Base-by-base conservation (phyloP, 2,113 vertebrate species). In the Cromileptes altivelis region DNA sequence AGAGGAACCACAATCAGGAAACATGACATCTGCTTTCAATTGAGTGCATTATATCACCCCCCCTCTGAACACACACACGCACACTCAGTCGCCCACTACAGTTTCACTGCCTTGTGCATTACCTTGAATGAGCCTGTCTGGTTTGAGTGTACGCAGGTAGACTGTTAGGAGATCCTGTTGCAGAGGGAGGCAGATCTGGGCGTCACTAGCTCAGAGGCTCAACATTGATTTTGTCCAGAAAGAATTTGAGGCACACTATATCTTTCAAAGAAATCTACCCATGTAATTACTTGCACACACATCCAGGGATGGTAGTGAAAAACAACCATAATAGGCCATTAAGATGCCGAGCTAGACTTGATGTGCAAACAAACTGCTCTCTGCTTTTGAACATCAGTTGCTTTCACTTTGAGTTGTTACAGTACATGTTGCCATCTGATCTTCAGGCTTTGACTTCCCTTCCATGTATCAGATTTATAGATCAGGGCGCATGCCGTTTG, bases 11-110 rank as follows among this genome's bases (percentile, higher is more conserved):
- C 87, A 87, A 83, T 92, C 92, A 90, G 91, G 89, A 94, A 93
- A 92, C 89, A 89, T 82, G 81, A 72, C 91, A 93, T 94, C 91
- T 94, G 94, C 85, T 93, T 93, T 88, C 91, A 93, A 92, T 94
- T 91, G 81, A 10, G 72, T 53, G 71, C 50, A 85, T 92, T 87
- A 85, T 78, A 89, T 85, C 70, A 53, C 53, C 76, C 76, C 61
- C 69, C 57, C 30, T 25, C 50, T 25, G 19, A 72, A n/a, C 37
- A 61, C 58, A 70, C 57, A 30, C 57, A 27, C 57, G 6, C 27
- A 0, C 81, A 74, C 50, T 68, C 71, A 77, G 30, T 80, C 78
- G 73, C 61, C 81, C 30, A 47, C 84, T 89, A 73, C 71, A 83
- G 85, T 88, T 85, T 81, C 62, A 78, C 56, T 75, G 74, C 79